Evolutionary conservation across 2,797 vertebrate genomes (phyloP), one percentile per base, ranked within the genome.

Genomic region (Sphaeramia orbicularis): DNA sequence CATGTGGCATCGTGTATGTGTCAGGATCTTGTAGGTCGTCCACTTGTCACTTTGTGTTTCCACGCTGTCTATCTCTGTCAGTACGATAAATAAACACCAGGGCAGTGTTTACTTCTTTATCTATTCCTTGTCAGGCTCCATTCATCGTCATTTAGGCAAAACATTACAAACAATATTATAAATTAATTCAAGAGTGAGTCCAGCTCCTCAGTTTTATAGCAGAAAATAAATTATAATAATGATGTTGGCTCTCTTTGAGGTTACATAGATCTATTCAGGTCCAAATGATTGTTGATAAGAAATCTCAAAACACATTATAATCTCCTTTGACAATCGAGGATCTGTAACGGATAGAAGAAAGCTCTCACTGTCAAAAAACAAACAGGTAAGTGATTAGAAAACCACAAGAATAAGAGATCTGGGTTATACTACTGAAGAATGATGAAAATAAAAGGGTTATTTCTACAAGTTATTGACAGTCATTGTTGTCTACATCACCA

Each of bases 1-100:
- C 19, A 8, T 77, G 81, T 24, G 80, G 72, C 91, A 91, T 92
- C 1, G 57, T 5, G 47, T 27, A 14, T 30, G 43, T 16, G 49
- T 10, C 27, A 62, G 2, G 45, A 52, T 30, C 41, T 60, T 16
- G 0, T 32, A 3, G 13, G 64, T 61, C 44, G 15, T 58, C 43
- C 4, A 51, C 47, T 32, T 59, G 35, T 74, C 64, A 36, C 54
- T 49, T 50, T 49, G n/a, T 7, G 19, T 56, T 55, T n/a, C 40
- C 35, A 2, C 8, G 3, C 36, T 43, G 60, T 32, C 61, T 8
- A 27, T 62, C 43, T 42, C 14, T 36, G 12, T 65, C 65, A 65
- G 42, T 55, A 55, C 64, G 51, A 60, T 44, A 52, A 64, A 73
- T 2, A 40, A 13, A 68, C 36, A 40, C 55, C 3, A 10, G 24